A percentile compares a stretch with the other conserved stretches of the same genome.
Conservation (phyloP, 2,113 vertebrate species). For the Periophthalmodon schlosseri region DNA sequence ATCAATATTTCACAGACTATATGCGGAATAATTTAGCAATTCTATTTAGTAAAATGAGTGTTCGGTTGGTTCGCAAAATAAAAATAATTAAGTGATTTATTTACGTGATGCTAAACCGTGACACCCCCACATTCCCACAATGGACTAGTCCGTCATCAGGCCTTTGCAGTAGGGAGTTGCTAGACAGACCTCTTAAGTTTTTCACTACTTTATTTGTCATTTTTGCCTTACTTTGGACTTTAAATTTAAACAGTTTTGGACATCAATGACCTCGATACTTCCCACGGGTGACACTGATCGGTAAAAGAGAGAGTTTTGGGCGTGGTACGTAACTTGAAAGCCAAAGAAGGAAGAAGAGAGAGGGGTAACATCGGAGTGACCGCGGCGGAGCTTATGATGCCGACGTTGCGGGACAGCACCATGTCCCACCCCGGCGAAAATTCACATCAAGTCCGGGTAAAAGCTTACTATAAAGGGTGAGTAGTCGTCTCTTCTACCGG, state of each 20-base stretch:
- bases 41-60: not conserved
- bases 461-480: slow-evolving; percentile 93
- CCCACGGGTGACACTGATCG: slow-evolving; percentile 22
- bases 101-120: slow-evolving; percentile 1
- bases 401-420: slow-evolving; percentile 92
- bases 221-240: slow-evolving; percentile 34
- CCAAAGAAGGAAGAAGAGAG: slow-evolving; percentile 56
- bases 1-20: not conserved
- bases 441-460: slow-evolving; percentile 87
- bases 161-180: slow-evolving; percentile 80
- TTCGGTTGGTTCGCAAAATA: not conserved
- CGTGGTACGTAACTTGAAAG: slow-evolving; percentile 41
- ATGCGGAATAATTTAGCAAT: not conserved
- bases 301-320: slow-evolving; percentile 36
- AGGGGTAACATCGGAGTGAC: slow-evolving; percentile 39
- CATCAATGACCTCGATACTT: not conserved
- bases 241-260: not conserved
- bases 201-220: slow-evolving; percentile 59
- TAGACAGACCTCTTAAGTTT: slow-evolving; percentile 70
- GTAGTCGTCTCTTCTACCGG: slow-evolving; percentile 15
- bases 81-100: not conserved
- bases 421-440: slow-evolving; percentile 87
- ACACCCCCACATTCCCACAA: slow-evolving; percentile 62
- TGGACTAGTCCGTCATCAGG: slow-evolving; percentile 70
- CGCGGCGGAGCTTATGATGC: slow-evolving; percentile 82